phyloP scores from a whole-genome alignment of 2,113 vertebrate species.

The Solea senegalensis region DNA sequence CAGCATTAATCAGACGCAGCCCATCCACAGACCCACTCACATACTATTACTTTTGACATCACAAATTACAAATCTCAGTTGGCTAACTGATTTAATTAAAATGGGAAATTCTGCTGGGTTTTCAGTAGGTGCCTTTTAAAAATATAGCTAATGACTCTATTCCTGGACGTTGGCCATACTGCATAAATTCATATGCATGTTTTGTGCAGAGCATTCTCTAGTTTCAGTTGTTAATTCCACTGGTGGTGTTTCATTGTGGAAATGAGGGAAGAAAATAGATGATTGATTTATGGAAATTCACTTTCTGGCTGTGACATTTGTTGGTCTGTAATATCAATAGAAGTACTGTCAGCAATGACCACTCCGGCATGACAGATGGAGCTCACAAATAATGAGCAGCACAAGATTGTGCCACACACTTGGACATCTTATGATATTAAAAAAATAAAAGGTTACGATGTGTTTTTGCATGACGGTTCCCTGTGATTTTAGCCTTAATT shows the following conservation, averaged over 20 bases:
- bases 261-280: constrained; percentile 5
- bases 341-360: constrained; percentile 55
- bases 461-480: constrained; percentile 14
- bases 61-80: constrained; percentile 15
- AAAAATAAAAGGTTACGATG: constrained; percentile 15
- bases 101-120: constrained; percentile 4
- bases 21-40: no score
- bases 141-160: constrained; percentile 2
- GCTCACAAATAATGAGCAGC: constrained; percentile 18
- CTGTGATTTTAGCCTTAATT: constrained; percentile 47
- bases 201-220: constrained; percentile 18
- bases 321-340: constrained; percentile 55
- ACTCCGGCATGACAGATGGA: constrained; percentile 32
- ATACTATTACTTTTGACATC: constrained; percentile 6
- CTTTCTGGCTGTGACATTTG: constrained; percentile 55
- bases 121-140: constrained; percentile 3
- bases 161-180: constrained; percentile 2
- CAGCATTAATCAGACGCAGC: not conserved
- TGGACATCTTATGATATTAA: constrained; percentile 30
- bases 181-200: constrained; percentile 33
- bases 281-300: constrained; percentile 71
- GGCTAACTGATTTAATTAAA: constrained; percentile 14
- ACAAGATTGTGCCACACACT: constrained; percentile 1
- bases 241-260: constrained; percentile 23
- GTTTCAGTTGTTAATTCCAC: constrained; percentile 42